phyloP scores from a whole-genome alignment of 2,113 vertebrate genomes.

The Poeciliopsis occidentalis region DNA sequence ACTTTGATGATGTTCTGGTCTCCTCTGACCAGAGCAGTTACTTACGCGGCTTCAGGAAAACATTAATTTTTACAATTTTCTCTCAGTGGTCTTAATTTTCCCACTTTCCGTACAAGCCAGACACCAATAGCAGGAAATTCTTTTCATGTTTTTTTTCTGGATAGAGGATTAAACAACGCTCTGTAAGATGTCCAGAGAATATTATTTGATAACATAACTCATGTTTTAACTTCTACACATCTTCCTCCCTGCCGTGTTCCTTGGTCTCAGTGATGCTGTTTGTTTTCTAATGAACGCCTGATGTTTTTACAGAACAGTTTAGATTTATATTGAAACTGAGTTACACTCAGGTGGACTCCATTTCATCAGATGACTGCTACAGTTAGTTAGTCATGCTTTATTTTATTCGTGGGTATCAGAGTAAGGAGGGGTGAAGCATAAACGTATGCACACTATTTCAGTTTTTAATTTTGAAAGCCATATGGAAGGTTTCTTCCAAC shows the following conservation, averaged over 20 bases:
- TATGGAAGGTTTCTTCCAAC: not conserved
- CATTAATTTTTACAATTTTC: not conserved
- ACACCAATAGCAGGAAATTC: not conserved
- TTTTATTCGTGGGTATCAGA: not conserved
- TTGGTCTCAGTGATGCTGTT: not conserved
- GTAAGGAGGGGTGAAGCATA: not conserved
- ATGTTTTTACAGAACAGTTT: not conserved
- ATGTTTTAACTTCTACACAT: not conserved
- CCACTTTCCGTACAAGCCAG: not conserved
- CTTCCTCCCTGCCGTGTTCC: not conserved
- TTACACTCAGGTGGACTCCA: not conserved
- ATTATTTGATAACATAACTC: not conserved
- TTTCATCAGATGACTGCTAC: not conserved
- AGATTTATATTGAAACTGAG: not conserved
- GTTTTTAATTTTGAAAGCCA: not conserved
- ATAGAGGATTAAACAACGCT: too few species aligned
- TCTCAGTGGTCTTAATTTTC: not conserved
- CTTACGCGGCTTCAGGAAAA: not conserved
- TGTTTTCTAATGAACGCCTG: not conserved
- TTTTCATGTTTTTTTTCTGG: too few species aligned
- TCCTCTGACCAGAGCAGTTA: not conserved
- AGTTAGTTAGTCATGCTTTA: not conserved
- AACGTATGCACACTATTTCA: not conserved
- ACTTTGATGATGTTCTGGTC: not conserved
- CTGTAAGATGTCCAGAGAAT: not conserved